These are phyloP conservation scores for Drosophila suzukii DNA, from an alignment of 1,140 invertebrate species.

Conservation along the genomic window DNA sequence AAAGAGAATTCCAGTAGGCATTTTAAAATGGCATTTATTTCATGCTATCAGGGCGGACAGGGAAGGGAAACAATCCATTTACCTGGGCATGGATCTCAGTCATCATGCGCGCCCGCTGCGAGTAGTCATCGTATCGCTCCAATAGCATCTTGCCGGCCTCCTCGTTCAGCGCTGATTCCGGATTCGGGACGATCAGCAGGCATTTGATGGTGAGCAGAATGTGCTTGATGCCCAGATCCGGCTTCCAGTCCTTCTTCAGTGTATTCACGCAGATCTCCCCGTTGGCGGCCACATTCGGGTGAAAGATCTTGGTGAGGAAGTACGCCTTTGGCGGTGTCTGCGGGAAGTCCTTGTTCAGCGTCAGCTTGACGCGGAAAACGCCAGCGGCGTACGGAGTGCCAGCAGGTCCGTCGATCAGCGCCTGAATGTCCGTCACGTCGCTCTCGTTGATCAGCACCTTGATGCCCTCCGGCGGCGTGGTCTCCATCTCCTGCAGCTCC, in stretches of 20 bases:
- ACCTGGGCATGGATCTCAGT: conserved; percentile 95
- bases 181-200: conserved; percentile 96
- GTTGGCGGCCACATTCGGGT: conserved; percentile 97
- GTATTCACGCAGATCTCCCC: conserved; percentile 99
- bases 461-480: conserved; percentile 94
- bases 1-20: no score
- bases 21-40: no score
- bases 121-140: conserved; percentile 96
- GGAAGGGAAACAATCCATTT: neutral
- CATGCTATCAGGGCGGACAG: no score
- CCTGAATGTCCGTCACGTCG: conserved; percentile 96
- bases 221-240: conserved; percentile 97
- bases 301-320: conserved; percentile 98
- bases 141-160: conserved; percentile 96
- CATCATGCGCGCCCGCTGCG: conserved; percentile 95
- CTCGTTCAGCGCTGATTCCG: conserved; percentile 97
- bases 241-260: conserved; percentile 98
- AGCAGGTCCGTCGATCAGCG: conserved; percentile 94
- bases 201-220: conserved; percentile 97
- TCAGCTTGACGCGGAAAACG: conserved; percentile 94
- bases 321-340: conserved; percentile 96
- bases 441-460: conserved; percentile 94
- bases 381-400: conserved; percentile 94
- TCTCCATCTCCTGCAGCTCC: conserved; percentile 91
- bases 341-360: conserved; percentile 97